A percentile compares a stretch with the other conserved stretches of the same genome.
These are phyloP conservation scores for Acleris holmiana DNA, from an alignment of 2,888 invertebrate species.

Conservation along the genomic window DNA sequence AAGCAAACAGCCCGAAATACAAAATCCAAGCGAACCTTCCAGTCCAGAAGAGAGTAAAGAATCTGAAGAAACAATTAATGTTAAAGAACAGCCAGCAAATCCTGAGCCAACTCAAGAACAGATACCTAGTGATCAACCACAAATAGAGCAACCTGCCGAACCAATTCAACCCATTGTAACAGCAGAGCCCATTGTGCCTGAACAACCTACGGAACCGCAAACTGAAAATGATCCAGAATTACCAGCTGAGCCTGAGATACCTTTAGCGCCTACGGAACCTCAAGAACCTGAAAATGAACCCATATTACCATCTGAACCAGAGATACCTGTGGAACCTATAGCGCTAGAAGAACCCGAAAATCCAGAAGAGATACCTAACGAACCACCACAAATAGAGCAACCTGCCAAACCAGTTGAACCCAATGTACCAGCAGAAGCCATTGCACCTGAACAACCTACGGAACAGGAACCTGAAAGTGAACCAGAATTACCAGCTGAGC, in stretches of 20 bases:
- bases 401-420: not conserved
- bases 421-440: not conserved
- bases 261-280: not conserved
- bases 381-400: not conserved
- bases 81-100: not conserved
- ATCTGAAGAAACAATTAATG: not conserved
- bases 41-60: not conserved
- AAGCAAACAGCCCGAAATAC: conserved; percentile 12
- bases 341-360: not conserved
- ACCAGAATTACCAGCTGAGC: not conserved
- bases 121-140: too few species aligned
- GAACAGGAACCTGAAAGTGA: not conserved
- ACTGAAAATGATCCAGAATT: not conserved
- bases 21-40: not conserved
- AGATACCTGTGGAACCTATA: too few species aligned
- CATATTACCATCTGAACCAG: not conserved
- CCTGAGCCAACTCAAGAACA: too few species aligned
- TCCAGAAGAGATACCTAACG: not conserved
- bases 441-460: not conserved
- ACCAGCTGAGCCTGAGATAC: not conserved
- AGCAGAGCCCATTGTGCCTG: not conserved
- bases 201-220: not conserved
- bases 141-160: not conserved
- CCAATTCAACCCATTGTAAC: not conserved
- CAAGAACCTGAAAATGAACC: too few species aligned